Evolutionary conservation across 92 coral and sea anemone genomes (phyloP).

Genomic region (Phymanthus crucifer): DNA sequence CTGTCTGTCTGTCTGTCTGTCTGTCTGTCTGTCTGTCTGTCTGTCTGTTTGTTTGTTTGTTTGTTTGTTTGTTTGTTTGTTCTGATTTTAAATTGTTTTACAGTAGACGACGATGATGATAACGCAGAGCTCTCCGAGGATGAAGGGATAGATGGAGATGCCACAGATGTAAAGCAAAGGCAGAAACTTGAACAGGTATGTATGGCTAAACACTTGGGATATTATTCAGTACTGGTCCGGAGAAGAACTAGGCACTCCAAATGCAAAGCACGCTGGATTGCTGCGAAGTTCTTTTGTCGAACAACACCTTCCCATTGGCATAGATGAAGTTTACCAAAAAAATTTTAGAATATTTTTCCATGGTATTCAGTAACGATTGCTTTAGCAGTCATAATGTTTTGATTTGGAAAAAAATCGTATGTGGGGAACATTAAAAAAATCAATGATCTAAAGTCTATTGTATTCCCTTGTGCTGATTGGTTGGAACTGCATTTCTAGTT

Average conservation of each 20-base stretch:
- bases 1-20: neutral
- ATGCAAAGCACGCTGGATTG: neutral
- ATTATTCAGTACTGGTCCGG: neutral
- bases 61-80: neutral
- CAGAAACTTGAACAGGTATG: slow-evolving; percentile 91
- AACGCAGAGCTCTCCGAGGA: slow-evolving; percentile 93
- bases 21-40: neutral
- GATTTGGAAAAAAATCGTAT: no score
- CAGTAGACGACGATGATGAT: slow-evolving; percentile 83
- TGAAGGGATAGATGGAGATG: slow-evolving; percentile 96
- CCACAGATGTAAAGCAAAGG: slow-evolving; percentile 75
- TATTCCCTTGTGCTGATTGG: no score
- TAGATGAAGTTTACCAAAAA: no score
- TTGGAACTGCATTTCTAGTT: no score
- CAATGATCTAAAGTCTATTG: no score
- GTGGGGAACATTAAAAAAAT: no score
- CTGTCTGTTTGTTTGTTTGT: neutral
- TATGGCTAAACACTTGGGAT: slow-evolving; percentile 7
- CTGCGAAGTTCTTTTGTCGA: no score
- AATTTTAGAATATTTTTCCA: no score
- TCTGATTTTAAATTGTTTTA: neutral
- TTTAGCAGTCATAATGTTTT: no score
- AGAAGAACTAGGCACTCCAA: neutral
- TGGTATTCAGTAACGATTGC: no score
- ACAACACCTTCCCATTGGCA: no score